Percentiles rank a stretch among this genome's conserved stretches.
phyloP scores from a whole-genome alignment of 2,888 invertebrate species.

The Malthinus seriepunctatus region DNA sequence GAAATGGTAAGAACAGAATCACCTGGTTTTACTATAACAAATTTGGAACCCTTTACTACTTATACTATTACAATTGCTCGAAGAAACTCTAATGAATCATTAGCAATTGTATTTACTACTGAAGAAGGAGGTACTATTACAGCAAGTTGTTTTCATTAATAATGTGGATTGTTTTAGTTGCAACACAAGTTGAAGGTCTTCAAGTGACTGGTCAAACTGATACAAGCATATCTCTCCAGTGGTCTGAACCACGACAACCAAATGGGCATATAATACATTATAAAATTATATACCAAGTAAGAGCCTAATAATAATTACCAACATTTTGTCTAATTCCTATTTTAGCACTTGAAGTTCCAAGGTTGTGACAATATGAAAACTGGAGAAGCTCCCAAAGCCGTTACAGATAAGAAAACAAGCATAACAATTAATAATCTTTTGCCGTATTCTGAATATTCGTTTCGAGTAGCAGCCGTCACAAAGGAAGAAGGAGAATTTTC shows the following conservation, averaged over 20 bases:
- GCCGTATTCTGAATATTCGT: constrained; percentile 4
- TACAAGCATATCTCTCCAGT: constrained; percentile 4
- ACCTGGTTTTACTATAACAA: too few species aligned
- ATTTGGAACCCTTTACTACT: too few species aligned
- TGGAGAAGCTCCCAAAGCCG: neutral
- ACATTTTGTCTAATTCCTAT: too few species aligned
- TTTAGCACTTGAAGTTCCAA: too few species aligned
- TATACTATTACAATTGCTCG: too few species aligned
- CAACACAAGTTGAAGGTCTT: constrained; percentile 1
- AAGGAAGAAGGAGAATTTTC: neutral
- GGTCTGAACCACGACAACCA: neutral
- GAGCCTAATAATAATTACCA: neutral
- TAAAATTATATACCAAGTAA: constrained; percentile 7
- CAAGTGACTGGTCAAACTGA: neutral
- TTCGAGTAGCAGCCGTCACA: constrained; percentile 1
- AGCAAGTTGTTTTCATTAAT: neutral
- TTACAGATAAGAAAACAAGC: neutral
- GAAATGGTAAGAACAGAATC: too few species aligned
- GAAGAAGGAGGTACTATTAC: constrained; percentile 16
- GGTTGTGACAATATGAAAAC: neutral
- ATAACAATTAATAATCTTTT: neutral
- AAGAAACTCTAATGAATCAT: too few species aligned
- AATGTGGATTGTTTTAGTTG: neutral
- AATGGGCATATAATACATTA: constrained; percentile 8
- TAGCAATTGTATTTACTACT: too few species aligned